These are phyloP conservation scores for Sipha flava DNA, from an alignment of 1,140 invertebrate genomes.

Conservation along the genomic window DNA sequence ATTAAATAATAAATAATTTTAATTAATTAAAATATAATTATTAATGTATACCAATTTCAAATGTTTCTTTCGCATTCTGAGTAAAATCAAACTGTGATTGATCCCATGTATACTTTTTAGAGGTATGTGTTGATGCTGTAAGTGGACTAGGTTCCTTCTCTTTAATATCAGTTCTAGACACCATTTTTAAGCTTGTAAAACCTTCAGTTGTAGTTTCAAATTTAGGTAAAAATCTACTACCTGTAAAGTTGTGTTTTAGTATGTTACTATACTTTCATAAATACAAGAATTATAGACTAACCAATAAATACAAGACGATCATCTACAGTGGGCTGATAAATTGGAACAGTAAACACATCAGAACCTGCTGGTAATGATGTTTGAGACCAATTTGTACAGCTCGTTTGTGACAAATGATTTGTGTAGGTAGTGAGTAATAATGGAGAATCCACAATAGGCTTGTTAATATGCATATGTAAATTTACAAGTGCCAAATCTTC, in stretches of 20 bases:
- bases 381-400: constrained; percentile 61
- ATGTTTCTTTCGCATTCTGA: constrained; percentile 32
- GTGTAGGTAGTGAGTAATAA: constrained; percentile 90
- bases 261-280: neutral
- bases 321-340: constrained; percentile 65
- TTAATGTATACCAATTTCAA: constrained; percentile 34
- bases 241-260: constrained; percentile 35
- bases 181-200: constrained; percentile 62
- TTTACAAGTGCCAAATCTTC: constrained; percentile 88
- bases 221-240: constrained; percentile 53
- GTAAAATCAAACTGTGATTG: constrained; percentile 39
- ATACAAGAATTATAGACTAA: constrained; percentile 36
- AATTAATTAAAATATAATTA: neutral
- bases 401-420: constrained; percentile 79
- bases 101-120: constrained; percentile 56
- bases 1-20: neutral
- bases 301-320: constrained; percentile 67
- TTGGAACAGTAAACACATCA: constrained; percentile 49
- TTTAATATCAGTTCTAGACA: constrained; percentile 47
- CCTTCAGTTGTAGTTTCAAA: constrained; percentile 59
- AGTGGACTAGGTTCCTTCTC: constrained; percentile 40
- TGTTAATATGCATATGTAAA: constrained; percentile 89
- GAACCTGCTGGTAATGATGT: constrained; percentile 58
- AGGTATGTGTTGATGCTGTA: constrained; percentile 48
- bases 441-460: constrained; percentile 86